Base-by-base conservation (phyloP, 2,797 vertebrate genomes). In the Peromyscus aztecus region DNA sequence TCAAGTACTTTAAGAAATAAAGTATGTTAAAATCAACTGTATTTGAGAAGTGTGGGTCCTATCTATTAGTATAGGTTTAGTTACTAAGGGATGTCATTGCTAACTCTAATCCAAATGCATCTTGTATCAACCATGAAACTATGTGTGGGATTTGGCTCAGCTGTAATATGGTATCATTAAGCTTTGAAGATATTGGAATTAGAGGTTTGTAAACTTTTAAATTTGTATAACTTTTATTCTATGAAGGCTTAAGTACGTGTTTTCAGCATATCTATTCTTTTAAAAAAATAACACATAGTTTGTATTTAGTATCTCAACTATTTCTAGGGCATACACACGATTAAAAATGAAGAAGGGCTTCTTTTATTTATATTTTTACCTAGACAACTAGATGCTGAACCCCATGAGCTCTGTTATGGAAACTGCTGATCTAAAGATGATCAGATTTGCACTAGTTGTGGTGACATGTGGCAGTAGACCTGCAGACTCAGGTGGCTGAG, bases 121-220 rank as follows among this genome's bases (percentile, higher is more conserved):
- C 31, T 2, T 59, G 1, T 83, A 71, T n/a, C 92, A 96, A 97
- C 3, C 96, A 89, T 97, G 91, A 91, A 97, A 96, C 94, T 94
- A 95, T 69, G 78, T 95, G 95, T 97, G 73, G 94, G 97, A 49
- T 96, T 98, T 89, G 94, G 90, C 52, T 87, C 40, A 97, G 96
- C 90, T 91, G 82, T 96, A 97, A 98, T 96, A 97, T 97, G 93
- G 78, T 96, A 95, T 95, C 94, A 94, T 93, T 92, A 97, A 96
- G 71, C 78, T 96, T 96, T 97, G 80, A 21, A 91, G 93, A 21
- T 49, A 34, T 52, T 24, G 67, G n/a, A 16, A 87, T 46, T 89
- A 55, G 10, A 59, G 40, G 92, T 75, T 19, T 88, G 17, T 21
- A 78, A 96, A 43, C 23, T 23, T 92, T 92, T 75, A 90, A 43